A percentile compares a stretch with the other conserved stretches of the same genome.
phyloP scores from a whole-genome alignment of 2,113 vertebrate genomes.

The Spizaetus ornatus region DNA sequence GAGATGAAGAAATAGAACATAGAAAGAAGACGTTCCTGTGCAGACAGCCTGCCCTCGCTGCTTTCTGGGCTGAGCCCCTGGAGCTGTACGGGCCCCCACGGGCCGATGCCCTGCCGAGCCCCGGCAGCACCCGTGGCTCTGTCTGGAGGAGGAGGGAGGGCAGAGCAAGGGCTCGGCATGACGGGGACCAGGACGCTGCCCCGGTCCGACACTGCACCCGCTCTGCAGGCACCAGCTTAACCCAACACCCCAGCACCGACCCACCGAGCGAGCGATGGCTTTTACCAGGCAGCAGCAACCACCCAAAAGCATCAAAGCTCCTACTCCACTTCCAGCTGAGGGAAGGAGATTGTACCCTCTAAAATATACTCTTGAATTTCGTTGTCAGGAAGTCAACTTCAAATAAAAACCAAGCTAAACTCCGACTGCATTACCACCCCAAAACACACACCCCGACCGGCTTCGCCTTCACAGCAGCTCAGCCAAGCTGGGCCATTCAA shows the following conservation, averaged over 20 bases:
- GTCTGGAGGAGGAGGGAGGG: background rate
- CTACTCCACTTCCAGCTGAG: background rate
- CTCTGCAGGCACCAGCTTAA: background rate
- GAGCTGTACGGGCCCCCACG: background rate
- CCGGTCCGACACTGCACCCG: background rate
- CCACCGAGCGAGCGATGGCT: rapidly evolving
- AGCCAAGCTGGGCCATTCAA: background rate
- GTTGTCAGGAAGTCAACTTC: background rate
- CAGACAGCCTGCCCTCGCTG: background rate
- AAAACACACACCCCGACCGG: background rate
- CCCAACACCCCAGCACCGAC: background rate
- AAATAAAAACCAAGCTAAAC: background rate
- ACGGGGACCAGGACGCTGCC: background rate
- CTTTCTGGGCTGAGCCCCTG: background rate
- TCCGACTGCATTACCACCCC: background rate
- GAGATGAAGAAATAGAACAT: background rate
- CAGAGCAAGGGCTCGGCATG: background rate
- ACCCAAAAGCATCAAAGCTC: background rate
- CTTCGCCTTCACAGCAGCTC: background rate
- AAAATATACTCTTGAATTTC: background rate
- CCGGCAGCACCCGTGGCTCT: rapidly evolving
- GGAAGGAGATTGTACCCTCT: background rate
- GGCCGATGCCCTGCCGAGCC: background rate
- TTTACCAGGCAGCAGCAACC: background rate
- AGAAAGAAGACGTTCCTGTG: background rate